These are phyloP conservation scores for Drosophila demipolita DNA, from an alignment of 2,888 invertebrate species.

Conservation along the genomic window DNA sequence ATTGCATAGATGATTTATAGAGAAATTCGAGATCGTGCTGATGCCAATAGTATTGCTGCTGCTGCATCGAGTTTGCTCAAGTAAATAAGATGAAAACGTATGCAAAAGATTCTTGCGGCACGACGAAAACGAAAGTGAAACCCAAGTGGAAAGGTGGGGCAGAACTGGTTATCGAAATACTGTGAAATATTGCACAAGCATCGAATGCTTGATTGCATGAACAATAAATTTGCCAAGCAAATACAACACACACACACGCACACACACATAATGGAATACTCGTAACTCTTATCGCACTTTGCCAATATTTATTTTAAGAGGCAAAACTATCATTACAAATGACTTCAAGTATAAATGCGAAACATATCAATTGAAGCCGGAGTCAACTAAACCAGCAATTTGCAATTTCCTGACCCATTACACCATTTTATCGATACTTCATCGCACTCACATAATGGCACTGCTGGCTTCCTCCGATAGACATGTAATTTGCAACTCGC, in stretches of 20 bases:
- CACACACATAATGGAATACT: neutral
- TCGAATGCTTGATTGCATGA: constrained; percentile 20
- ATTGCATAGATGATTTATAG: constrained; percentile 77
- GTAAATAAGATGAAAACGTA: constrained; percentile 71
- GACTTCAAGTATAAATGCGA: constrained; percentile 20
- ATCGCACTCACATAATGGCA: constrained; percentile 54
- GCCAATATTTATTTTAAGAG: constrained; percentile 63
- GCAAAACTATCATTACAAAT: constrained; percentile 52
- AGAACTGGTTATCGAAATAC: constrained; percentile 24
- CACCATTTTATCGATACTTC: constrained; percentile 55
- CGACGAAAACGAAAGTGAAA: constrained; percentile 46
- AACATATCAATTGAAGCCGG: constrained; percentile 22
- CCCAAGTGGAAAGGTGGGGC: constrained; percentile 24
- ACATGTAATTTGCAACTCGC: constrained; percentile 64
- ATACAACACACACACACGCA: neutral
- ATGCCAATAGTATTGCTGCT: constrained; percentile 28
- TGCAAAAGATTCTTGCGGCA: constrained; percentile 62
- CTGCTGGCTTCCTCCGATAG: constrained; percentile 9
- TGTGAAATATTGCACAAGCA: constrained; percentile 37
- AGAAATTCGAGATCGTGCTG: constrained; percentile 56
- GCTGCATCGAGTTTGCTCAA: constrained; percentile 28
- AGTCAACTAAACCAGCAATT: constrained; percentile 61
- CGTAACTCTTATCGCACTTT: constrained; percentile 20
- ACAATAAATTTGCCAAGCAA: constrained; percentile 42
- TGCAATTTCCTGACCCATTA: constrained; percentile 73